These are phyloP conservation scores for Ormyrus nitidulus DNA, from an alignment of 2,888 invertebrate genomes.

Conservation along the genomic window DNA sequence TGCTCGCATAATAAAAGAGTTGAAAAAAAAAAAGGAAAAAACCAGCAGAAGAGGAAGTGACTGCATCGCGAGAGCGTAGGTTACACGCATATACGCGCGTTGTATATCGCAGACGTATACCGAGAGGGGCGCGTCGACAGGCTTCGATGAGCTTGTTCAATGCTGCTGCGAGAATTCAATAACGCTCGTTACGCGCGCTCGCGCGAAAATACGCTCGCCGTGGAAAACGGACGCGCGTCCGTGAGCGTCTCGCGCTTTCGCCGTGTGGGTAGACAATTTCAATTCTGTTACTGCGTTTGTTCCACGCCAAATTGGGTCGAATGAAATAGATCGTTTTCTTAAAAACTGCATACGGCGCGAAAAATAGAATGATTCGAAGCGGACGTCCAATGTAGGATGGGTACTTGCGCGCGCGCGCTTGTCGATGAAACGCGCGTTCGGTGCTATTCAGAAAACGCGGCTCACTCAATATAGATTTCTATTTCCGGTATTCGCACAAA, in stretches of 20 bases:
- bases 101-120: background rate
- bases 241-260: background rate
- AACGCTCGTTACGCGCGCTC: conserved; percentile 46
- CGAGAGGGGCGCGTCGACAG: conserved; percentile 63
- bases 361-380: too few relatives aligned
- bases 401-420: too few relatives aligned
- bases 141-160: conserved; percentile 70
- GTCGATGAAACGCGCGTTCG: too few relatives aligned
- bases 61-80: conserved; percentile 6
- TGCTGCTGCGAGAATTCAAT: conserved; percentile 57
- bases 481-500: conserved; percentile 53
- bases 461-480: conserved; percentile 59
- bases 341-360: too few relatives aligned
- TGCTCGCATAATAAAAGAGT: background rate
- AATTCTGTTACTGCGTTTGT: too few relatives aligned
- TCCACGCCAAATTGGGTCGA: too few relatives aligned
- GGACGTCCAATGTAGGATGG: too few relatives aligned
- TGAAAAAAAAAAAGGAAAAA: conserved; percentile 4
- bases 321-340: too few relatives aligned
- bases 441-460: background rate
- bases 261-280: too few relatives aligned
- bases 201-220: conserved; percentile 37
- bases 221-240: background rate
- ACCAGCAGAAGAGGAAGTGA: conserved; percentile 30
- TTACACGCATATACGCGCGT: background rate